Percentiles rank a stretch among this genome's conserved stretches.
Evolutionary conservation across 2,888 invertebrate species (phyloP).

Genomic region (Marronus borbonicus): DNA sequence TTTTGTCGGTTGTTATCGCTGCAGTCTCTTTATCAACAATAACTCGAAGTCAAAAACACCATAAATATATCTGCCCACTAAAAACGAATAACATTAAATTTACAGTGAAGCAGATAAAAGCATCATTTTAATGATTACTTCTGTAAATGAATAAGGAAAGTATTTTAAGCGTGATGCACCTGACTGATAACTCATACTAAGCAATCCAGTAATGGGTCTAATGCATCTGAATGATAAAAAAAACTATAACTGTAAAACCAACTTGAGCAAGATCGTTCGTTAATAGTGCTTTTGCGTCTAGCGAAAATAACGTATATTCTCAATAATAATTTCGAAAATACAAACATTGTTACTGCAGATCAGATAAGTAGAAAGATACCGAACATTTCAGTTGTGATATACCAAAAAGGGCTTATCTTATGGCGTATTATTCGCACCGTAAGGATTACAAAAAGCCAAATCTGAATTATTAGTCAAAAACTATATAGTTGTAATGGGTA

Average conservation of each 20-base stretch:
- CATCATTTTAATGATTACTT: conserved; percentile 48
- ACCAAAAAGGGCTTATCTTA: too few relatives aligned
- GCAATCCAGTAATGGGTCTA: conserved; percentile 40
- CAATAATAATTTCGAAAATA: too few relatives aligned
- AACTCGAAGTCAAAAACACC: conserved; percentile 54
- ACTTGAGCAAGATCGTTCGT: neutral
- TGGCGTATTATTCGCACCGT: too few relatives aligned
- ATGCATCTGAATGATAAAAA: conserved; percentile 29
- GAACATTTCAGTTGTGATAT: too few relatives aligned
- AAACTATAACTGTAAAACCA: conserved; percentile 9
- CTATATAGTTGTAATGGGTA: too few relatives aligned
- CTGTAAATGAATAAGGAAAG: conserved; percentile 48
- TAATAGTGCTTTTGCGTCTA: too few relatives aligned
- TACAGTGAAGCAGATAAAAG: conserved; percentile 36
- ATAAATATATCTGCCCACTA: conserved; percentile 51
- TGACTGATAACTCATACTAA: conserved; percentile 42
- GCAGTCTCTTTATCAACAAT: conserved; percentile 46
- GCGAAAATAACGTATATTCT: too few relatives aligned
- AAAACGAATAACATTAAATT: conserved; percentile 44
- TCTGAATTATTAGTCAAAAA: too few relatives aligned
- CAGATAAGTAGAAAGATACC: too few relatives aligned
- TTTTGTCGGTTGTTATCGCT: conserved; percentile 49
- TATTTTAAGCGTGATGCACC: conserved; percentile 49
- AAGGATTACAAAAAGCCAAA: too few relatives aligned
- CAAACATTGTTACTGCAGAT: too few relatives aligned